phyloP scores from a whole-genome alignment of 2,888 invertebrate species.

The Mesodorylaimus sp. region DNA sequence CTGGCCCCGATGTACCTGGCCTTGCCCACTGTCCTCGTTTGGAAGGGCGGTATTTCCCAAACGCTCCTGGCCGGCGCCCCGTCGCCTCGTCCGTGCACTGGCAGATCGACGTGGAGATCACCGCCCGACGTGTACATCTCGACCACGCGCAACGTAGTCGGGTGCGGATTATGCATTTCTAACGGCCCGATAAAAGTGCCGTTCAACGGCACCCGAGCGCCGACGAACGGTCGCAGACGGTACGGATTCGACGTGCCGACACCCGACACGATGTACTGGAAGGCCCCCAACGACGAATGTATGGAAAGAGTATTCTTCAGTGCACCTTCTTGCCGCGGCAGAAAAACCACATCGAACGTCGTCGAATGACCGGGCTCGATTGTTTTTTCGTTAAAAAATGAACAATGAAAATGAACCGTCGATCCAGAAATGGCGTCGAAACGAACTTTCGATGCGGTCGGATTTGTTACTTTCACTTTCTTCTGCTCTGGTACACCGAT shows the following conservation, averaged over 20 bases:
- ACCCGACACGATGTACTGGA: constrained; percentile 53
- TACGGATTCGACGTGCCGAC: constrained; percentile 74
- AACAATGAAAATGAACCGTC: constrained; percentile 85
- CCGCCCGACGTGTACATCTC: constrained; percentile 55
- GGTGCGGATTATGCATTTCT: constrained; percentile 81
- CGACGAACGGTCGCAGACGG: constrained; percentile 69
- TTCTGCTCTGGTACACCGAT: constrained; percentile 69
- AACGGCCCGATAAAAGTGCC: constrained; percentile 71
- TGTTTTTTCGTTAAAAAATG: constrained; percentile 72
- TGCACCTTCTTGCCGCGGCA: constrained; percentile 72
- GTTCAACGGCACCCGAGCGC: constrained; percentile 73
- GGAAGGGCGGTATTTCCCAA: constrained; percentile 60
- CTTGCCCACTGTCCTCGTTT: constrained; percentile 66
- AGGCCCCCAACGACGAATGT: constrained; percentile 78
- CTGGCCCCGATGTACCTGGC: constrained; percentile 51
- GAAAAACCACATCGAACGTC: constrained; percentile 81
- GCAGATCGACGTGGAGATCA: constrained; percentile 68
- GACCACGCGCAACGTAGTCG: constrained; percentile 55
- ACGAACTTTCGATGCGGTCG: constrained; percentile 68
- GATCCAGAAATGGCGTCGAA: constrained; percentile 82
- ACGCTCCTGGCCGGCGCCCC: constrained; percentile 53
- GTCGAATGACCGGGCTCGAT: constrained; percentile 68
- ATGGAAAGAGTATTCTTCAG: constrained; percentile 71
- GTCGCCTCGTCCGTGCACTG: constrained; percentile 46
- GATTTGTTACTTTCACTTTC: constrained; percentile 68